These are phyloP conservation scores for Betta splendens DNA, from an alignment of 2,797 vertebrate genomes.

Conservation along the genomic window DNA sequence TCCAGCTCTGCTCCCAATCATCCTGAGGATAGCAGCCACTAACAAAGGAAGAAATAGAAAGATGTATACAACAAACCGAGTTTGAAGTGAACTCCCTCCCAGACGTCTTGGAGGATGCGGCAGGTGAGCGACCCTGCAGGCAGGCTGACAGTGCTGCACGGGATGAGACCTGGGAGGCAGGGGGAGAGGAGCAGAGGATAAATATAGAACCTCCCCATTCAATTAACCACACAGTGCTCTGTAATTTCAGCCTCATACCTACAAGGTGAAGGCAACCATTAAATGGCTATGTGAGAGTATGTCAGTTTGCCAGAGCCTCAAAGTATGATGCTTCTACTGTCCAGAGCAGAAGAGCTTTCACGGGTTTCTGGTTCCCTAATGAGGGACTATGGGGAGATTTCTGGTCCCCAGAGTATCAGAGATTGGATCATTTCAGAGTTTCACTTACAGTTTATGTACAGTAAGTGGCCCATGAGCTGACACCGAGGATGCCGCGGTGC, in stretches of 20 bases:
- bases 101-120: slow-evolving; percentile 47
- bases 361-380: slow-evolving; percentile 21
- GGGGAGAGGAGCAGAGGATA: slow-evolving; percentile 14
- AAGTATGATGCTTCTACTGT: slow-evolving; percentile 15
- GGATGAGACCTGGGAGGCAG: slow-evolving; percentile 36
- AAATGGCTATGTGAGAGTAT: slow-evolving; percentile 31
- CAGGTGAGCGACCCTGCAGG: slow-evolving; percentile 36
- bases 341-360: slow-evolving; percentile 5
- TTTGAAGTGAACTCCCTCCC: slow-evolving; percentile 61
- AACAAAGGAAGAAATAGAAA: slow-evolving; percentile 29
- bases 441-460: slow-evolving; percentile 6
- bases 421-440: not conserved
- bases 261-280: slow-evolving; percentile 22
- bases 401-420: not conserved
- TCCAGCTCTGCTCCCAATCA: slow-evolving; percentile 60
- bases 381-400: not conserved
- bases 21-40: slow-evolving; percentile 44
- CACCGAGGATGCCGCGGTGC: not conserved
- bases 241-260: slow-evolving; percentile 63
- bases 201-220: slow-evolving; percentile 49
- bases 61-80: slow-evolving; percentile 24
- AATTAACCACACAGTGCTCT: slow-evolving; percentile 66
- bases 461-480: not conserved
- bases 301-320: slow-evolving; percentile 13
- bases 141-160: slow-evolving; percentile 39